Evolutionary conservation across 2,888 invertebrate species (phyloP).

Genomic region (Anaspis maculata): DNA sequence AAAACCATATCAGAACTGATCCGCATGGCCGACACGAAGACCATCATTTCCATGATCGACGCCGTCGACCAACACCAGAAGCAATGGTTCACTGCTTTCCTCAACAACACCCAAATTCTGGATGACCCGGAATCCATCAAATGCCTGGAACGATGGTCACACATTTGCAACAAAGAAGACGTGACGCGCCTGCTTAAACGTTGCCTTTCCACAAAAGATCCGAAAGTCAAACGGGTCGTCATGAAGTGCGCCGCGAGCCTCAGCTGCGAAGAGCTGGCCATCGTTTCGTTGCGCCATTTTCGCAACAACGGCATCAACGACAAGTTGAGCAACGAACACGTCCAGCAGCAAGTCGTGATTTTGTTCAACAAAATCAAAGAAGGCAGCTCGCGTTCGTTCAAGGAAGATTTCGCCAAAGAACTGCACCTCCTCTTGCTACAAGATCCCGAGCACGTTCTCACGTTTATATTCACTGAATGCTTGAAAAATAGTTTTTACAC

Average conservation of each 20-base stretch:
- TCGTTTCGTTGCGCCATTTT: conserved; percentile 26
- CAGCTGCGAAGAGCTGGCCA: conserved; percentile 19
- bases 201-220: conserved; percentile 16
- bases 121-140: conserved; percentile 22
- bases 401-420: conserved; percentile 21
- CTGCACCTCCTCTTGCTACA: conserved; percentile 31
- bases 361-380: conserved; percentile 29
- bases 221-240: conserved; percentile 22
- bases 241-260: conserved; percentile 32
- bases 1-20: conserved; percentile 33
- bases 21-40: conserved; percentile 25
- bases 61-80: conserved; percentile 29
- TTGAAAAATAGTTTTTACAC: conserved; percentile 26
- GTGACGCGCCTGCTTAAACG: conserved; percentile 25
- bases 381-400: conserved; percentile 4
- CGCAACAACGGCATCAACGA: conserved; percentile 24
- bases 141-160: conserved; percentile 29
- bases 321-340: conserved; percentile 19
- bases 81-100: conserved; percentile 34
- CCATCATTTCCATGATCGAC: conserved; percentile 31
- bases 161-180: conserved; percentile 29
- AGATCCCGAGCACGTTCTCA: conserved; percentile 27
- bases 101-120: conserved; percentile 29
- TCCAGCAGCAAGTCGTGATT: conserved; percentile 20
- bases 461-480: conserved; percentile 27